Conservation (phyloP, 2,888 invertebrate genomes). For the Elmis aenea region DNA sequence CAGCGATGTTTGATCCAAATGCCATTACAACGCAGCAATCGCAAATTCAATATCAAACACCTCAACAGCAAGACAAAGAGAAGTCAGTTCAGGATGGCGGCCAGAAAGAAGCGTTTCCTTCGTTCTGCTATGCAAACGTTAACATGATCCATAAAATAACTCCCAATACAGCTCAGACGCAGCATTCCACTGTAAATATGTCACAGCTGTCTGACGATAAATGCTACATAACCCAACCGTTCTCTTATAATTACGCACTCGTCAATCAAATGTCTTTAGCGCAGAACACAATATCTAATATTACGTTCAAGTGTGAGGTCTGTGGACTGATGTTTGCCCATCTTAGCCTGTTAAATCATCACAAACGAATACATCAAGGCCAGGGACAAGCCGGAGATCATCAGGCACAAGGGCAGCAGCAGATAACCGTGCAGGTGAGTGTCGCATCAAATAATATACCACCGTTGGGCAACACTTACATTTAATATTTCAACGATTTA, state of each 20-base stretch:
- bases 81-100: conserved; percentile 34
- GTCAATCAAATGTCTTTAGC: conserved; percentile 79
- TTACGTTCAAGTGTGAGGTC: conserved; percentile 83
- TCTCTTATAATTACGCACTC: conserved; percentile 76
- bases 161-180: conserved; percentile 32
- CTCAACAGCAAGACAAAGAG: conserved; percentile 34
- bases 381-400: conserved; percentile 50
- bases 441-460: too few species aligned
- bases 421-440: conserved; percentile 31
- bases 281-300: conserved; percentile 71
- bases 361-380: conserved; percentile 74
- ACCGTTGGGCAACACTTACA: too few species aligned
- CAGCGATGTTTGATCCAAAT: conserved; percentile 47
- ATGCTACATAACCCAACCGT: conserved; percentile 71
- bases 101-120: conserved; percentile 55
- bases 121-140: conserved; percentile 66
- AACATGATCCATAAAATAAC: conserved; percentile 62
- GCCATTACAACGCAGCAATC: conserved; percentile 46
- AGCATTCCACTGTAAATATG: conserved; percentile 57
- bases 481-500: too few species aligned
- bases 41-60: conserved; percentile 41
- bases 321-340: conserved; percentile 84
- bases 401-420: conserved; percentile 34
- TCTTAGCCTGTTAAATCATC: conserved; percentile 75
- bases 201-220: conserved; percentile 66